Base-by-base conservation (phyloP, 2,113 vertebrate genomes). In the Nothobranchius furzeri region DNA sequence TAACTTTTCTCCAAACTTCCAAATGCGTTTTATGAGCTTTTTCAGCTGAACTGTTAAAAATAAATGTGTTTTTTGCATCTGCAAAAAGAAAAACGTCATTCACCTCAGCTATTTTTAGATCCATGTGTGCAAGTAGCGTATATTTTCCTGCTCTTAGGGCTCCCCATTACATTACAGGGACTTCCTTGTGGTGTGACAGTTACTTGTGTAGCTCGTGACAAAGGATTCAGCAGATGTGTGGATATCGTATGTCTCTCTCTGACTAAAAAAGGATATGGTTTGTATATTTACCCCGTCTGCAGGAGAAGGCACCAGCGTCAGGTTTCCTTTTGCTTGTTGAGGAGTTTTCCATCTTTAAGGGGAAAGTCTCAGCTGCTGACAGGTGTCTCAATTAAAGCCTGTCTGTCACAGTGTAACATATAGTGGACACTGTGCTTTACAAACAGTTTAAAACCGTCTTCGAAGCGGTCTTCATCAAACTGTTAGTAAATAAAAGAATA, bases 151-250 rank as follows among this genome's bases (percentile, higher is more conserved):
- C 6, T 40, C 3, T 6, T 40, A 7, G 57, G 37, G 6, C 64
- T 76, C 64, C 50, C 67, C 46, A 60, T 75, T 75, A 55, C 79
- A 63, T 54, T 75, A 61, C 53, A 74, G 52, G 25, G 49, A 24
- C 70, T 48, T 64, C 63, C 52, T 25, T 1, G 48, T 13, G 15
- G 53, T 56, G 9, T 50, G 60, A 71, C 47, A 36, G 52, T 1
- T 52, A 70, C 75, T 52, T 13, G 75, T 4, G 14, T 47, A 40
- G 67, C 50, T 25, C 30, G 74, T 62, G 75, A 78, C 76, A 88
- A 92, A 88, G 81, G 86, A 79, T 91, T 87, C 76, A 91, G 78
- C 89, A 90, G 90, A 92, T 90, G 92, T 90, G 83, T 81, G 67
- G 68, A 83, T 87, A 92, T 92, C 86, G 10, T 68, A 70, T 92